Conservation (phyloP, 2,888 invertebrate genomes). For the Mechanitis messenoides region DNA sequence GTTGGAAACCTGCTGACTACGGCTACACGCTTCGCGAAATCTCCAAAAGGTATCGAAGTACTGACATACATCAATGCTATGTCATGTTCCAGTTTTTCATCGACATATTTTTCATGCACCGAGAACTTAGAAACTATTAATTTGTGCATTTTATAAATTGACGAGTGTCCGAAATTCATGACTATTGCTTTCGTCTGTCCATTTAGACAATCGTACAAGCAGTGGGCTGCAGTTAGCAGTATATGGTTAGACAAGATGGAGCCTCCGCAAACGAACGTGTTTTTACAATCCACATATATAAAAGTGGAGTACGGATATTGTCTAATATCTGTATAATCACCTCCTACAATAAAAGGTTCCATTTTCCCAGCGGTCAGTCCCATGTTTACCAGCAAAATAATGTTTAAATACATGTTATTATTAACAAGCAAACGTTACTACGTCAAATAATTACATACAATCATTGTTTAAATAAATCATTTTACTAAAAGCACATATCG, state of each 20-base stretch:
- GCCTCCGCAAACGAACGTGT: slow-evolving; percentile 31
- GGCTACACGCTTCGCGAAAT: slow-evolving; percentile 27
- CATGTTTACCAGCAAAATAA: slow-evolving; percentile 20
- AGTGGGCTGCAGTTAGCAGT: slow-evolving; percentile 35
- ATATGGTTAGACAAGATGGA: slow-evolving; percentile 33
- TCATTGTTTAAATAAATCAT: slow-evolving; percentile 1
- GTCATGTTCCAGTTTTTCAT: slow-evolving; percentile 26
- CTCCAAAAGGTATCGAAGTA: slow-evolving; percentile 23
- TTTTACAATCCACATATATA: slow-evolving; percentile 28
- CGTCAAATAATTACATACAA: background rate
- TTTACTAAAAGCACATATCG: background rate
- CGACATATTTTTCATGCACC: slow-evolving; percentile 33
- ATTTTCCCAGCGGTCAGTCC: slow-evolving; percentile 15
- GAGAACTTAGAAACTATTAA: slow-evolving; percentile 22
- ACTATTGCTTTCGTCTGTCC: slow-evolving; percentile 6
- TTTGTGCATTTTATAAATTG: slow-evolving; percentile 19
- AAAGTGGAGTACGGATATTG: slow-evolving; percentile 30
- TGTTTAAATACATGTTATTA: slow-evolving; percentile 3
- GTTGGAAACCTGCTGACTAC: slow-evolving; percentile 16
- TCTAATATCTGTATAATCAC: slow-evolving; percentile 25
- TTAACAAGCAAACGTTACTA: background rate
- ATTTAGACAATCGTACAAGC: slow-evolving; percentile 16
- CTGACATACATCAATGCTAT: slow-evolving; percentile 32
- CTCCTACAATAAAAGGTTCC: slow-evolving; percentile 28
- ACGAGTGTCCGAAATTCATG: slow-evolving; percentile 25